phyloP scores from a whole-genome alignment of 2,888 invertebrate genomes.

The Stictocephala bisonia region DNA sequence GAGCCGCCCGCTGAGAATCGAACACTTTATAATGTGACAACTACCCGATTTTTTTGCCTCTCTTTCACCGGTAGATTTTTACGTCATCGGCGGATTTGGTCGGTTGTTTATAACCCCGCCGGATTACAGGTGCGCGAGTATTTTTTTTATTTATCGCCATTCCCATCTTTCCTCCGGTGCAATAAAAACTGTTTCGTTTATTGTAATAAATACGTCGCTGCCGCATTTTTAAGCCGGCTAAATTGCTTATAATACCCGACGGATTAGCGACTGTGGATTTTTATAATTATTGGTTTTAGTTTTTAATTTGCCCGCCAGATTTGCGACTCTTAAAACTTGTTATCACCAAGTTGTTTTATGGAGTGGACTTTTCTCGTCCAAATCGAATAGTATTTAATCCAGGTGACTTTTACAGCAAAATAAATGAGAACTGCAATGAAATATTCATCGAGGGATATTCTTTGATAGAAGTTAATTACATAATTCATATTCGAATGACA shows the following conservation, averaged over 20 bases:
- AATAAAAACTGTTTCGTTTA: slow-evolving; percentile 34
- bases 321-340: slow-evolving; percentile 4
- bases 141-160: slow-evolving; percentile 39
- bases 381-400: too few species aligned
- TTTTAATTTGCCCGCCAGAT: slow-evolving; percentile 37
- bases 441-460: too few species aligned
- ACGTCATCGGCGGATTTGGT: slow-evolving; percentile 37
- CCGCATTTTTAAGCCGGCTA: slow-evolving; percentile 22
- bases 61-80: slow-evolving; percentile 31
- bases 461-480: too few species aligned
- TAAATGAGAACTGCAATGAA: too few species aligned
- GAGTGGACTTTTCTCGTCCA: background rate
- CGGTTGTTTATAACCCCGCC: slow-evolving; percentile 31
- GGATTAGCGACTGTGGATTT: slow-evolving; percentile 23
- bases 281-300: slow-evolving; percentile 42
- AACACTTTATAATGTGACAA: slow-evolving; percentile 39
- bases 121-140: background rate
- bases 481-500: too few species aligned
- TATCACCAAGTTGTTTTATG: slow-evolving; percentile 19
- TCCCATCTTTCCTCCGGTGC: slow-evolving; percentile 28
- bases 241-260: slow-evolving; percentile 35
- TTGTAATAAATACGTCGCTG: slow-evolving; percentile 27
- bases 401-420: too few species aligned
- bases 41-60: slow-evolving; percentile 17
- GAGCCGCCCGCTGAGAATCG: background rate